Evolutionary conservation across 1,140 invertebrate species (phyloP).

Genomic region (Achroia grisella): DNA sequence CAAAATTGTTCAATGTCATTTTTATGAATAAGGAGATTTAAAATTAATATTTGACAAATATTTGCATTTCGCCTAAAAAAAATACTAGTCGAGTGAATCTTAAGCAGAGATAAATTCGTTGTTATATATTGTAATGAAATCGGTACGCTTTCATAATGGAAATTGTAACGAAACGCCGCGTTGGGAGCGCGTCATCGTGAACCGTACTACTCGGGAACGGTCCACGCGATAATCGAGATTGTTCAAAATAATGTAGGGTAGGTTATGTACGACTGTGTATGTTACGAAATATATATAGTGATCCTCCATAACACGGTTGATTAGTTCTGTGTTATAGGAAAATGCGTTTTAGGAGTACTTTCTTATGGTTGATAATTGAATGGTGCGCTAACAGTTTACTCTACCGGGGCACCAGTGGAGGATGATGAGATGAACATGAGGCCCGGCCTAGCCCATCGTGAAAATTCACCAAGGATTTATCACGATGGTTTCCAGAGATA

Average conservation of each 20-base stretch:
- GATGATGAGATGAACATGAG: too few relatives aligned
- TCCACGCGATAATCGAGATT: conserved; percentile 46
- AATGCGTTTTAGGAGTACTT: too few relatives aligned
- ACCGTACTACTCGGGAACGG: conserved; percentile 20
- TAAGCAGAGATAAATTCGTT: conserved; percentile 24
- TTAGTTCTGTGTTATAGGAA: too few relatives aligned
- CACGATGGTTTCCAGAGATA: too few relatives aligned
- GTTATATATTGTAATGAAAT: conserved; percentile 6
- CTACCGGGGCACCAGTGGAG: too few relatives aligned
- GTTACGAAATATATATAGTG: conserved; percentile 63
- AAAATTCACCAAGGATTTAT: too few relatives aligned
- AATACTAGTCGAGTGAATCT: conserved; percentile 63
- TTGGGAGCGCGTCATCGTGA: conserved; percentile 22
- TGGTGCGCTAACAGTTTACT: too few relatives aligned
- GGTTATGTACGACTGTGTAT: conserved; percentile 66
- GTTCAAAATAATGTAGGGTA: conserved; percentile 57
- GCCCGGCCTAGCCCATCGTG: too few relatives aligned
- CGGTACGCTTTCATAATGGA: conserved; percentile 15
- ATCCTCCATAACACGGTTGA: too few relatives aligned
- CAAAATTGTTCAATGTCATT: too few relatives aligned
- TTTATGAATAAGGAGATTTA: too few relatives aligned
- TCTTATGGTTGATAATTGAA: too few relatives aligned
- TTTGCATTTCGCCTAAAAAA: conserved; percentile 13
- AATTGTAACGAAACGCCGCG: conserved; percentile 19
- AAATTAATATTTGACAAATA: background rate